These are phyloP conservation scores for Emydocephalus ijimae DNA, from an alignment of 2,113 vertebrate species.

Conservation along the genomic window DNA sequence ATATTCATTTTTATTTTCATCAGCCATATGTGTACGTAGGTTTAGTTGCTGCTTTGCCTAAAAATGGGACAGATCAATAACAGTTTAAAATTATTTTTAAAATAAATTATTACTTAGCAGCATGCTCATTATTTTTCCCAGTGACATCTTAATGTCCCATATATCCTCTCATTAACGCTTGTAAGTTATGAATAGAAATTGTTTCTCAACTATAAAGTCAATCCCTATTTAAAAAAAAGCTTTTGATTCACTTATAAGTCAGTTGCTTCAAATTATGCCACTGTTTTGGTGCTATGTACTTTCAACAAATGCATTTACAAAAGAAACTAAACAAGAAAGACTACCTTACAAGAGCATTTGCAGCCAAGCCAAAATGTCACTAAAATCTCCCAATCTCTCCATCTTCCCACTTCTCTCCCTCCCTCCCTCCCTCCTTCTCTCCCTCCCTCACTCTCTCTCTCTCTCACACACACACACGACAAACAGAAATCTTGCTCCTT, in stretches of 20 bases:
- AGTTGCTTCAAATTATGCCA: slow-evolving; percentile 29
- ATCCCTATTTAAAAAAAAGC: neutral
- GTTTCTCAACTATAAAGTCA: neutral
- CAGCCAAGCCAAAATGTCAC: neutral
- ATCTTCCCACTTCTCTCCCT: too few species aligned
- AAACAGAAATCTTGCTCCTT: neutral
- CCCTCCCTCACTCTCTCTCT: too few species aligned
- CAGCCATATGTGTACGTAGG: slow-evolving; percentile 89
- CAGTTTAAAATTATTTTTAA: neutral
- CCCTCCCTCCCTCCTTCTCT: too few species aligned
- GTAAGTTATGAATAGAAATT: neutral
- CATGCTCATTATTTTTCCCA: neutral
- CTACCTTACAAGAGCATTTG: neutral
- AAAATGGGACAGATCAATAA: slow-evolving; percentile 11
- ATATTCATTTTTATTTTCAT: slow-evolving; percentile 98
- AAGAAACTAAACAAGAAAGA: neutral
- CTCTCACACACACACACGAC: too few species aligned
- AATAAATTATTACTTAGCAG: neutral
- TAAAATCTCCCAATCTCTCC: too few species aligned
- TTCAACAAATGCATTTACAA: neutral
- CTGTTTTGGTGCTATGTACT: neutral
- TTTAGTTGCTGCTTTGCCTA: slow-evolving; percentile 95
- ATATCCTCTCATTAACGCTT: neutral
- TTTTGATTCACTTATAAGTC: neutral
- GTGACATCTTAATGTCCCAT: neutral